Conservation (phyloP, 2,888 invertebrate genomes). For the Isotomurus palustris region DNA sequence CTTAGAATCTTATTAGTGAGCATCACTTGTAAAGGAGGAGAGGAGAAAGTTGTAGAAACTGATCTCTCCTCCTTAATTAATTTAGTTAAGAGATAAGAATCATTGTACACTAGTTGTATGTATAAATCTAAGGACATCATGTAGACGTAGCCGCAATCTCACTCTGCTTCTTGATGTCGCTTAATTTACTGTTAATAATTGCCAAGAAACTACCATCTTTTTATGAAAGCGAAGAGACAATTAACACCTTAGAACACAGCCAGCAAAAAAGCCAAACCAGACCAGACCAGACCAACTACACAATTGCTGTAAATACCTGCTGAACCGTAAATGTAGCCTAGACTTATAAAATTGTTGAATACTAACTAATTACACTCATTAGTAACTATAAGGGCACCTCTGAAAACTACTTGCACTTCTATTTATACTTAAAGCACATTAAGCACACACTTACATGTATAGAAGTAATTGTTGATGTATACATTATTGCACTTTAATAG, state of each 20-base stretch:
- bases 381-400: constrained; percentile 1
- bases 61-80: no score
- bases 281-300: constrained; percentile 5
- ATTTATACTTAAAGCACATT: no score
- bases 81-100: neutral
- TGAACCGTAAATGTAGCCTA: neutral
- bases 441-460: no score
- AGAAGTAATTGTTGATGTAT: no score
- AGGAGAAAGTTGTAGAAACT: no score
- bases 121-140: constrained; percentile 1
- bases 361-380: neutral
- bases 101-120: neutral
- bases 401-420: no score
- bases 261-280: constrained; percentile 13
- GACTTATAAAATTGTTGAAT: neutral
- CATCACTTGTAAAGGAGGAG: no score
- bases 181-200: neutral
- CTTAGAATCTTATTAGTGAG: no score
- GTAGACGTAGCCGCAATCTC: no score
- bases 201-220: neutral
- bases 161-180: no score
- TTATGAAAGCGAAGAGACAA: constrained; percentile 12
- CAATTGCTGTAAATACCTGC: no score
- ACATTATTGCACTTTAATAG: no score
- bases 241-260: neutral